These are phyloP conservation scores for Cinara cedri DNA, from an alignment of 2,888 invertebrate species.

Conservation along the genomic window DNA sequence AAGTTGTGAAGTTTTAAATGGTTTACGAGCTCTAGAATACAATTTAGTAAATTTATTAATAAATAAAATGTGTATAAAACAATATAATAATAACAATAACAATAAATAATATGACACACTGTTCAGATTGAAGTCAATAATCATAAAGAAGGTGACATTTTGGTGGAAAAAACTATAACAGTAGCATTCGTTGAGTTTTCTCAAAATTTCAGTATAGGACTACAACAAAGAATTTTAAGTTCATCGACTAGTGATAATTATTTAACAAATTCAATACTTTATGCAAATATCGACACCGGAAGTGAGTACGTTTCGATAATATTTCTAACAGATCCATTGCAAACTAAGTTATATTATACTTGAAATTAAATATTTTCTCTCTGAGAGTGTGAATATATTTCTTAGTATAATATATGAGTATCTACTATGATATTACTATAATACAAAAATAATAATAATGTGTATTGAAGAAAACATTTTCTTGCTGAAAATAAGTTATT, in stretches of 20 bases:
- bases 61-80: neutral
- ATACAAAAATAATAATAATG: too few relatives aligned
- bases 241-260: neutral
- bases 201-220: constrained; percentile 7
- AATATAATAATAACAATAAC: too few relatives aligned
- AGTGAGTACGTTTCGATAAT: constrained; percentile 16
- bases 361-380: too few relatives aligned
- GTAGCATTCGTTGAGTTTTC: constrained; percentile 36
- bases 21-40: constrained; percentile 12
- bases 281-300: constrained; percentile 19
- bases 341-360: too few relatives aligned
- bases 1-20: constrained; percentile 9
- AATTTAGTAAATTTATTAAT: constrained; percentile 22
- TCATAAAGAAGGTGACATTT: constrained; percentile 14
- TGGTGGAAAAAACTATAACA: constrained; percentile 5
- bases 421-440: too few relatives aligned
- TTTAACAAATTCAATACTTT: neutral
- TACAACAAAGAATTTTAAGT: constrained; percentile 10
- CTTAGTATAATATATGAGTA: too few relatives aligned
- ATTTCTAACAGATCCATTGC: neutral
- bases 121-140: neutral
- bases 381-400: too few relatives aligned
- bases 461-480: too few relatives aligned
- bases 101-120: neutral
- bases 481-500: too few relatives aligned